phyloP scores from a whole-genome alignment of 2,113 vertebrate species.

The Grantiella picta region DNA sequence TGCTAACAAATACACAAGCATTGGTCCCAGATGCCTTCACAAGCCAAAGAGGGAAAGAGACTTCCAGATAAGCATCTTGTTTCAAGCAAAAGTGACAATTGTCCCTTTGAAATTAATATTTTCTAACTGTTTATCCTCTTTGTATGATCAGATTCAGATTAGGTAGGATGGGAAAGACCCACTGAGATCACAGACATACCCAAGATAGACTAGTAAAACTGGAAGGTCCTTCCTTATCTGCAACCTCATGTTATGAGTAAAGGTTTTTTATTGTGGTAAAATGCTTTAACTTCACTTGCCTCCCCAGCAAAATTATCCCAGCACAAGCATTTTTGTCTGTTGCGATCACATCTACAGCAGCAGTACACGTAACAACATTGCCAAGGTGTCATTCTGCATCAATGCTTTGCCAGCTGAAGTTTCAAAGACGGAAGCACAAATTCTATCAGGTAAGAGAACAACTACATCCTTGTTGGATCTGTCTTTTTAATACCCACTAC shows the following conservation, averaged over 20 bases:
- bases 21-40: background rate
- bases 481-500: background rate
- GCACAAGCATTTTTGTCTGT: background rate
- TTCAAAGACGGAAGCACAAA: background rate
- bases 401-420: background rate
- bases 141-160: background rate
- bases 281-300: background rate
- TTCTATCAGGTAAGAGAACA: background rate
- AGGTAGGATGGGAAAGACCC: background rate
- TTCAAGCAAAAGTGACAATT: background rate
- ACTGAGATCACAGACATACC: background rate
- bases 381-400: background rate
- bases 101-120: background rate
- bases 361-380: background rate
- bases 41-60: background rate
- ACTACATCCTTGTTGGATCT: background rate
- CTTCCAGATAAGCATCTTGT: background rate
- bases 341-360: background rate
- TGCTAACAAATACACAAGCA: background rate
- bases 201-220: conserved; percentile 18
- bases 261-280: conserved; percentile 30
- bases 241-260: background rate
- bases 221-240: conserved; percentile 29
- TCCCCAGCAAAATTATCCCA: conserved; percentile 2
- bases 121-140: background rate